Conservation (phyloP, 2,113 vertebrate genomes). For the Prietella phreatophila region DNA sequence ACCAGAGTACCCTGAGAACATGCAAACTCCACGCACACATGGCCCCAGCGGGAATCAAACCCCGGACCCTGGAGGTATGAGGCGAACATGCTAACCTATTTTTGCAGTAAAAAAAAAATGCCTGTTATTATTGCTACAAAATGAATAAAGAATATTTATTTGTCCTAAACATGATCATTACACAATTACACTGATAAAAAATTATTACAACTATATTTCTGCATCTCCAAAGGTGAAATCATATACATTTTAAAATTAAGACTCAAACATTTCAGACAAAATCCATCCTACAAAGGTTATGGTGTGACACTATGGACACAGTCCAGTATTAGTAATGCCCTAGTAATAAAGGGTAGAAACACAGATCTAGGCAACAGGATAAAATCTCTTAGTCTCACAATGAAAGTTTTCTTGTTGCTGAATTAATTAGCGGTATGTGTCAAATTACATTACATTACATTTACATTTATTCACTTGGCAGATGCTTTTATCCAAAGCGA, state of each 20-base stretch:
- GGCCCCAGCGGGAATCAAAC: too few species aligned
- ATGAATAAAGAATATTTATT: slow-evolving; percentile 10
- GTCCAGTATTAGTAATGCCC: neutral
- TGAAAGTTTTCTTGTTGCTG: slow-evolving; percentile 6
- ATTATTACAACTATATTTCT: neutral
- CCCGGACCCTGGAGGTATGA: too few species aligned
- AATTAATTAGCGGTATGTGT: neutral
- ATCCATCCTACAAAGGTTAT: neutral
- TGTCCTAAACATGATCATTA: slow-evolving; percentile 2
- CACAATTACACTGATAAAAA: neutral
- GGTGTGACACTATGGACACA: neutral
- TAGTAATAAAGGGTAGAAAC: neutral
- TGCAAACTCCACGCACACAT: too few species aligned
- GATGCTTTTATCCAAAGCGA: too few species aligned
- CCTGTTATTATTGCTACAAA: neutral
- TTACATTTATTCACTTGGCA: too few species aligned
- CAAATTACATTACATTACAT: neutral
- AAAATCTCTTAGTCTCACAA: neutral
- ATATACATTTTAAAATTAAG: neutral
- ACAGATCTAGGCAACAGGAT: neutral
- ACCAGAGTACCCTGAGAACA: too few species aligned
- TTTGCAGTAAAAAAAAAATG: neutral
- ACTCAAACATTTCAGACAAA: neutral
- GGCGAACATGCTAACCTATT: neutral
- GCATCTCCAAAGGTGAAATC: neutral